These are phyloP conservation scores for Tinea pellionella DNA, from an alignment of 2,888 invertebrate species.

Conservation along the genomic window DNA sequence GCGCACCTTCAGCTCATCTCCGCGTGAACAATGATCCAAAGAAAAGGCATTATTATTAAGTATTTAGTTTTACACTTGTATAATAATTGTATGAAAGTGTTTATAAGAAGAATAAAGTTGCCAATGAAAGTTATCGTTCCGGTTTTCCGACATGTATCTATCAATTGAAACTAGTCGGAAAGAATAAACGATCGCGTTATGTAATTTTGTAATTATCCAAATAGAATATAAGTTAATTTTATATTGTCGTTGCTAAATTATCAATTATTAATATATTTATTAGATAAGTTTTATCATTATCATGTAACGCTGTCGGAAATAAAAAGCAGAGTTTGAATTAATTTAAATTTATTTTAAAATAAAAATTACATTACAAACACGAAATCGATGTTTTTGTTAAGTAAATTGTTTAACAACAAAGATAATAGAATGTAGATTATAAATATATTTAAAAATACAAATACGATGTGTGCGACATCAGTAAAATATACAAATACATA, in stretches of 20 bases:
- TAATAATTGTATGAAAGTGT: not conserved
- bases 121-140: slow-evolving; percentile 7
- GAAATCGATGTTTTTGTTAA: no score
- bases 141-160: not conserved
- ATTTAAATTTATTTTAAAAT: no score
- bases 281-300: no score
- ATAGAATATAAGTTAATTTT: not conserved
- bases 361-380: no score
- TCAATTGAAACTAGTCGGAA: slow-evolving; percentile 2
- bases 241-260: no score
- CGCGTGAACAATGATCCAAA: slow-evolving; percentile 31
- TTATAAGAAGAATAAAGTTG: not conserved
- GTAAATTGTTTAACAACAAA: not conserved
- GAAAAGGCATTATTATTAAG: slow-evolving; percentile 1
- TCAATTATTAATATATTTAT: no score
- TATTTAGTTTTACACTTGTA: not conserved
- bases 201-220: not conserved
- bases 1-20: slow-evolving; percentile 25
- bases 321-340: no score
- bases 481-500: not conserved
- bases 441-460: not conserved
- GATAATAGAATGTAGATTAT: not conserved
- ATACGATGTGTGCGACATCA: not conserved
- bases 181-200: not conserved
- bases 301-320: no score